Base-by-base conservation (phyloP, 2,888 invertebrate genomes). In the Conomelus anceps region DNA sequence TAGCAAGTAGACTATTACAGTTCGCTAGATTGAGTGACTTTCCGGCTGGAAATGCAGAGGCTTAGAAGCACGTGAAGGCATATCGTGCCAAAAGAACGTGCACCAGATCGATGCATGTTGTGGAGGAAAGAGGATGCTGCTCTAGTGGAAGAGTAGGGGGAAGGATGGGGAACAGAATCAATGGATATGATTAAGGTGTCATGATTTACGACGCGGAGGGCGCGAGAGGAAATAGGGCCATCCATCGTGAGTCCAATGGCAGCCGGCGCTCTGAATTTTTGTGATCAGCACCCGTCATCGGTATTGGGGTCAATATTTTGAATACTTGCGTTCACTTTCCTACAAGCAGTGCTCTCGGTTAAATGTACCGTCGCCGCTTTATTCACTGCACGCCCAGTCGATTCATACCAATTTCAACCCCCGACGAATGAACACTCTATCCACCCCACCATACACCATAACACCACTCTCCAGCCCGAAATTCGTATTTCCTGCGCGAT, bases 151-250 rank as follows among this genome's bases (percentile, higher is more conserved):
- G 63, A n/a, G 63, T 3, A 13, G 63, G 63, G 63, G 1, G n/a
- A 63, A n/a, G 20, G 63, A 13, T 63, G 63, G 63, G 63, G 63
- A 63, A n/a, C 63, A 63, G 86, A 86, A 86, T 86, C 86, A 86
- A 86, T 86, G 29, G 86, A 86, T 86, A 29, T 86, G 86, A 86
- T 86, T 86, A 86, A 86, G 86, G 86, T 86, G 86, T 24, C 86
- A 86, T 86, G 86, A 86, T 86, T 86, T 86, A 86, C 24, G 86
- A 86, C 23, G 24, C 22, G 22, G 24, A 86, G 86, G 86, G 86
- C 24, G n/a, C 24, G 86, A 86, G 86, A 86, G 86, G 86, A 86
- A 86, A 86, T 86, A 86, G 86, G 86, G 86, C 86, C 86, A 86
- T 86, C 86, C 29, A 86, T 86, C 86, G 86, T 29, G 29, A 86